A percentile compares a stretch with the other conserved stretches of the same genome.
Evolutionary conservation across 2,888 invertebrate species (phyloP).

Genomic region (Cynaeus angustus): DNA sequence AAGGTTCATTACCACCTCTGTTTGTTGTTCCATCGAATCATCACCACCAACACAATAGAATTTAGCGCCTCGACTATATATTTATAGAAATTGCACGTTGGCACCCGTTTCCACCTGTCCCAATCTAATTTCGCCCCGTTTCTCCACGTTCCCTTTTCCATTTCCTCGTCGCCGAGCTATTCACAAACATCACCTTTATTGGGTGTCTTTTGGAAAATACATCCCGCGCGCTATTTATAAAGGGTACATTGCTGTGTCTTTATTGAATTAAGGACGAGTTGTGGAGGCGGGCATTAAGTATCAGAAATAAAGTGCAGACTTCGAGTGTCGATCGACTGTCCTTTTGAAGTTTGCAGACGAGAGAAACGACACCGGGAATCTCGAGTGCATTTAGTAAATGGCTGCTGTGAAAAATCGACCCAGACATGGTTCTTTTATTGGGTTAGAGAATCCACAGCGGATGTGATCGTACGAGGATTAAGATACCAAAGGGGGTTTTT

Average conservation of each 20-base stretch:
- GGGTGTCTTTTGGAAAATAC: constrained; percentile 28
- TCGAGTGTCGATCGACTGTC: constrained; percentile 18
- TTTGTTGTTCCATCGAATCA: constrained; percentile 12
- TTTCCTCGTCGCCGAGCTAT: constrained; percentile 22
- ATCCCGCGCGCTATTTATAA: constrained; percentile 24
- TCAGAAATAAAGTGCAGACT: constrained; percentile 22
- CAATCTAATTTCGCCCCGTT: constrained; percentile 35
- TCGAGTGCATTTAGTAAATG: constrained; percentile 20
- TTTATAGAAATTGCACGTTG: constrained; percentile 25
- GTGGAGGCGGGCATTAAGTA: constrained; percentile 18
- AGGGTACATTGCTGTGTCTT: constrained; percentile 16
- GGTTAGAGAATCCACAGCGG: constrained; percentile 10
- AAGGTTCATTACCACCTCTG: background rate
- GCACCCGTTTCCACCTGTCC: constrained; percentile 35
- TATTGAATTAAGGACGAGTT: constrained; percentile 24
- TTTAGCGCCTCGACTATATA: constrained; percentile 19
- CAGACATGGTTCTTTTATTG: constrained; percentile 13
- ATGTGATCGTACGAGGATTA: constrained; percentile 32
- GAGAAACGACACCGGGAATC: constrained; percentile 8
- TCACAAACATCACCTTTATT: constrained; percentile 37
- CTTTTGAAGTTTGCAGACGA: constrained; percentile 21
- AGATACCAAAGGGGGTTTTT: constrained; percentile 22
- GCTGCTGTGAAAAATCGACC: constrained; percentile 24
- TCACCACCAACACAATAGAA: constrained; percentile 20
- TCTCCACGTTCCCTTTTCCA: constrained; percentile 21